A percentile compares a stretch with the other conserved stretches of the same genome.
Evolutionary conservation across 2,797 vertebrate species (phyloP).

Genomic region (Adrianichthys oophorus): DNA sequence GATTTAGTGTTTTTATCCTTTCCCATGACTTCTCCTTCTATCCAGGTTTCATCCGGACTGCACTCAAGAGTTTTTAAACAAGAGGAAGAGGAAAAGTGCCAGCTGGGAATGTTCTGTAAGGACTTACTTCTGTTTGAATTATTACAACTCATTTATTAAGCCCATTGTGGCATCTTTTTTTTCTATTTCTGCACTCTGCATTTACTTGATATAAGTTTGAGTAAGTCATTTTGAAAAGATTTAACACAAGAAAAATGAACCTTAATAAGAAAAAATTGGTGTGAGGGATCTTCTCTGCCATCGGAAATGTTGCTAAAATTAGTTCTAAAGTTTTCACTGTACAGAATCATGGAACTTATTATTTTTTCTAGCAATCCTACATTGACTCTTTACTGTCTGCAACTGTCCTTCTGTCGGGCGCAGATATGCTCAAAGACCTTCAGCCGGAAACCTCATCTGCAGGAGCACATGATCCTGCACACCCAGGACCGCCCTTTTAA

Average conservation of each 20-base stretch:
- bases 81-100: conserved; percentile 92
- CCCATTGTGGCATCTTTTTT: not conserved
- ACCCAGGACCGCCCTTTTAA: conserved; percentile 97
- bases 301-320: no score
- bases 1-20: not conserved
- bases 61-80: conserved; percentile 90
- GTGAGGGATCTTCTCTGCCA: no score
- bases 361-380: no score
- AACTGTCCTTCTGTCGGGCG: conserved; percentile 7
- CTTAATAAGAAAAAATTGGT: no score
- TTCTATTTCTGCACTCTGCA: not conserved
- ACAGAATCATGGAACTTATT: no score
- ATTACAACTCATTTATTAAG: not conserved
- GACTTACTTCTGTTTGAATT: conserved; percentile 5
- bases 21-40: conserved; percentile 3
- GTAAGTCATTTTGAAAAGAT: no score
- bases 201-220: no score
- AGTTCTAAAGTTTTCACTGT: no score
- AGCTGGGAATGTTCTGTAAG: conserved; percentile 97
- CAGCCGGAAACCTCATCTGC: conserved; percentile 91
- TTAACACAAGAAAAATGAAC: no score
- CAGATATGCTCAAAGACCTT: conserved; percentile 97
- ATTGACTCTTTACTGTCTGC: no score
- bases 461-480: conserved; percentile 98
- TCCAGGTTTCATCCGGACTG: conserved; percentile 94